phyloP scores from a whole-genome alignment of 2,113 vertebrate genomes.

The Corythoichthys intestinalis region DNA sequence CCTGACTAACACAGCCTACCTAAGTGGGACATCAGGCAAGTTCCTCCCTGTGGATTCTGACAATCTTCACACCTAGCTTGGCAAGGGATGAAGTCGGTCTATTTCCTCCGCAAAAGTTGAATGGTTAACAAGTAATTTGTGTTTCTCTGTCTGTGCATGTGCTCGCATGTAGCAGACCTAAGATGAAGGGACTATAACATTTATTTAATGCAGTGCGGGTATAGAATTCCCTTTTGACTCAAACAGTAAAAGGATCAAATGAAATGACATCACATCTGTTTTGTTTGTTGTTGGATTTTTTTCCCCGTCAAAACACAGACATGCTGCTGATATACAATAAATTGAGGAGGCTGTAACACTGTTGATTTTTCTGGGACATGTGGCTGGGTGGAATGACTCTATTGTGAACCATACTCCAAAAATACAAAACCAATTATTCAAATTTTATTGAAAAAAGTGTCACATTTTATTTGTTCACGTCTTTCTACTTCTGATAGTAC shows the following conservation, averaged over 20 bases:
- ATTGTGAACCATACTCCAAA: too few species aligned
- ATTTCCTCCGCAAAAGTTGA: slow-evolving; percentile 5
- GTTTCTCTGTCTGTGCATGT: background rate
- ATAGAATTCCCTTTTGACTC: background rate
- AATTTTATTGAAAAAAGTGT: too few species aligned
- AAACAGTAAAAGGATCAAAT: background rate
- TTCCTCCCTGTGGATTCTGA: slow-evolving; percentile 56
- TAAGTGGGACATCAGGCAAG: slow-evolving; percentile 61
- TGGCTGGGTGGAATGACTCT: too few species aligned
- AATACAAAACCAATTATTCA: too few species aligned
- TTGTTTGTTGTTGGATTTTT: too few species aligned
- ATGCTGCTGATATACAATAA: too few species aligned
- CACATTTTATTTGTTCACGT: too few species aligned
- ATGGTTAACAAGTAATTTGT: background rate
- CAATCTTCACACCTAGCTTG: slow-evolving; percentile 36
- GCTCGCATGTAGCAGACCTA: background rate
- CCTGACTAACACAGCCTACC: slow-evolving; percentile 51
- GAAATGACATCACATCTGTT: too few species aligned
- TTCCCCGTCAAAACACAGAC: too few species aligned
- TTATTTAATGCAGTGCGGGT: background rate
- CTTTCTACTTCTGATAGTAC: too few species aligned
- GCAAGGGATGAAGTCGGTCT: slow-evolving; percentile 41
- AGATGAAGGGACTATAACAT: background rate
- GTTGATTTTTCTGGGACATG: too few species aligned
- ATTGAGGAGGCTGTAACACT: too few species aligned